Base-by-base conservation (phyloP, 2,797 vertebrate genomes). In the Morelia viridis region DNA sequence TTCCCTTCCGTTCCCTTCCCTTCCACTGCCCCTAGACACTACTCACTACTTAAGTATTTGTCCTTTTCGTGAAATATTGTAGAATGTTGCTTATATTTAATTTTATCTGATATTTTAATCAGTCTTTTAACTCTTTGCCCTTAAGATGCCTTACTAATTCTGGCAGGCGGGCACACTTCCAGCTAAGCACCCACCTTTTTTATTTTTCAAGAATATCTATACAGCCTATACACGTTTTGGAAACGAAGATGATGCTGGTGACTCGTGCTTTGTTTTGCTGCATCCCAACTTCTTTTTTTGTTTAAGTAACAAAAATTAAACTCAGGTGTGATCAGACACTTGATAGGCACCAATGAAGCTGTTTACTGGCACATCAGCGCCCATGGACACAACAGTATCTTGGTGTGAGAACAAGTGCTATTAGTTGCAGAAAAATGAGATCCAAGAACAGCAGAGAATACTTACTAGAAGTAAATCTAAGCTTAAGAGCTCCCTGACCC, bases 391-490 rank as follows among this genome's bases (percentile, higher is more conserved):
- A 91, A 24, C 53, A 87, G 28, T 60, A 46, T 76, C 35, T 91
- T 41, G 62, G 41, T 83, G 50, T 46, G n/a, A 87, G 50, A 90
- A 90, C 58, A 62, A 92, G 26, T 50, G 68, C 46, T 64, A 57
- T 83, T 92, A 61, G 68, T 24, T 87, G 64, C 57, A 19, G 5
- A 65, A 86, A 92, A 87, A 87, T 80, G 89, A 90, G 87, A 83
- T 85, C 71, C 26, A 85, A 93, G 46, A 93, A 46, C 91, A 61
- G 50, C 28, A 87, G 1, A 88, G 61, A 91, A 12, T 87, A 28
- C 46, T 65, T 61, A 89, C 87, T 0, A 68, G 53, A 92, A 76
- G 87, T 87, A 80, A 28, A 3, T 53, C 53, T 92, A 90, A 35
- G 0, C 0, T 68, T n/a, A 0, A 0, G 57, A 41, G 5, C 89